These are phyloP conservation scores for Adelphocoris suturalis DNA, from an alignment of 2,888 invertebrate species.

Conservation along the genomic window DNA sequence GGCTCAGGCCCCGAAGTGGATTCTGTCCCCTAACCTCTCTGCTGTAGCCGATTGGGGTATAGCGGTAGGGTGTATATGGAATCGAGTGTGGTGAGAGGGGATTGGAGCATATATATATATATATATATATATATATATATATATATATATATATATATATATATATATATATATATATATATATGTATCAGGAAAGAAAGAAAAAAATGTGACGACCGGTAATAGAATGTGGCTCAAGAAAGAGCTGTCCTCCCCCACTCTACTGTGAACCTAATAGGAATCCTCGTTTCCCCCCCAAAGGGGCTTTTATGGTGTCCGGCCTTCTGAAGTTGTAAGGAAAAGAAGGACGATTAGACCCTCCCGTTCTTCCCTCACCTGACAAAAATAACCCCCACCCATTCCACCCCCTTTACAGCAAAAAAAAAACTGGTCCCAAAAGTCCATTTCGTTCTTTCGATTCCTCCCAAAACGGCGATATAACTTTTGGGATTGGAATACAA, in stretches of 20 bases:
- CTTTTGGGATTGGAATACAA: background rate
- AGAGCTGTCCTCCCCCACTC: background rate
- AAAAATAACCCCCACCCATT: background rate
- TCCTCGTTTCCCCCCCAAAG: constrained; percentile 24
- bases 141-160: background rate
- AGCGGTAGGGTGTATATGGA: background rate
- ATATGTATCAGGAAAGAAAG: background rate
- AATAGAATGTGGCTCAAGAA: constrained; percentile 52
- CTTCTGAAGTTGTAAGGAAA: constrained; percentile 1
- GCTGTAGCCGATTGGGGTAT: too few relatives aligned
- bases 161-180: background rate
- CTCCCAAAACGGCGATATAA: background rate
- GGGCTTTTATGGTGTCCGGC: constrained; percentile 29
- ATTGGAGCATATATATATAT: background rate
- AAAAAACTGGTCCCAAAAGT: background rate
- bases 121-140: background rate
- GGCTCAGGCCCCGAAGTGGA: too few relatives aligned
- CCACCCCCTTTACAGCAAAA: too few relatives aligned
- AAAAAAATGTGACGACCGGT: constrained; percentile 46
- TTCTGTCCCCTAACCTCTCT: too few relatives aligned
- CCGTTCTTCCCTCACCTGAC: background rate
- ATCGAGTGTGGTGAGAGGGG: background rate
- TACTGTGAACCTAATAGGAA: constrained; percentile 41
- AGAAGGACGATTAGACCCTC: constrained; percentile 12
- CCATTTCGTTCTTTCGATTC: background rate